Evolutionary conservation across 2,113 vertebrate species (phyloP), one percentile per base, ranked within the genome.

Genomic region (Menura novaehollandiae): DNA sequence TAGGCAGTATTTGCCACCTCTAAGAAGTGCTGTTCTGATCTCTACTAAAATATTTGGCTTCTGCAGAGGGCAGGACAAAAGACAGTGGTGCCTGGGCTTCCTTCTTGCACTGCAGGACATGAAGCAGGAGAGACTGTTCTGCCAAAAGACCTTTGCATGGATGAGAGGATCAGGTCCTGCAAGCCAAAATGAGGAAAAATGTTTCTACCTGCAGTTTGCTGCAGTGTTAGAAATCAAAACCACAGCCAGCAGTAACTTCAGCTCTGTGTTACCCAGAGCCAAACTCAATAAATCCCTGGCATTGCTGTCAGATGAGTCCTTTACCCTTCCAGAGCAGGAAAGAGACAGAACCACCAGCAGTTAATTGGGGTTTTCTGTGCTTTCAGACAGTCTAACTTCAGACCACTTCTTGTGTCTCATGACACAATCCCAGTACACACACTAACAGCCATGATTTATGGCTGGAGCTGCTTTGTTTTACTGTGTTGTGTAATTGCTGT

Each of bases 221-320:
- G 92, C 93, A 72, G 88, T 81, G 79, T 44, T 79, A 93, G 90
- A 95, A 97, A 96, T 96, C 93, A 96, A 90, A 92, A 44, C 51
- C 2, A 2, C 68, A 71, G 73, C 47, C 17, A 3, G 67, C 55
- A 63, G 56, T 43, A 86, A 86, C 72, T 49, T 79, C 69, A 85
- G 49, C 52, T 75, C 21, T 28, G 26, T 26, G 23, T 30, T 88
- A 73, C n/a, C 20, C 85, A 5, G 32, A 95, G 62, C 66, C 81
- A 75, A 66, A 63, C 46, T 28, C 58, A 60, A 73, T 87, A 88
- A 94, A 94, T 91, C 81, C 83, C 77, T 3, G 1, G 30, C 0
- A 0, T 4, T 3, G 2, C 66, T 60, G 33, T 69, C 9, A 2
- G 58, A 66, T 1, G 18, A 58, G 81, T 89, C 66, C 53, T 87